Conservation (phyloP, 2,797 vertebrate species). For the Leucoraja ocellata region DNA sequence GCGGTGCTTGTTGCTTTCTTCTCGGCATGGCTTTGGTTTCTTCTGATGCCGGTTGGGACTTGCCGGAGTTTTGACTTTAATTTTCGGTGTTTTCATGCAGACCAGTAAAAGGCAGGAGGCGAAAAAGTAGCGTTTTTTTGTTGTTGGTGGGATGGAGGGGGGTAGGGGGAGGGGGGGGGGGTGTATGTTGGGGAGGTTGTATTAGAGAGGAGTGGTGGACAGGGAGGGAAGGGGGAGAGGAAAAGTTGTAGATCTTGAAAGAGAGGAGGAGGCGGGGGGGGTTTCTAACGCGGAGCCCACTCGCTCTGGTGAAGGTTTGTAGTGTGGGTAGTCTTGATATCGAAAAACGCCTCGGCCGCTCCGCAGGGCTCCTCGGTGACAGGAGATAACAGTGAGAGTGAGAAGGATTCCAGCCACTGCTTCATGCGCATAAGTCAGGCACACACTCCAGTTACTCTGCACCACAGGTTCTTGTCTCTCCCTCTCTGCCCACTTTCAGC, state of each 20-base stretch:
- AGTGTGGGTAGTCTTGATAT: neutral
- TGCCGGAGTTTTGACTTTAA: conserved; percentile 69
- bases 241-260: conserved; percentile 46
- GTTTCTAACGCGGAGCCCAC: neutral
- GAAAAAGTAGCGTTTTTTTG: conserved; percentile 35
- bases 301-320: neutral
- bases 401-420: conserved; percentile 14
- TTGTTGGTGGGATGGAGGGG: too few species aligned
- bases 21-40: conserved; percentile 75
- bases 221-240: conserved; percentile 40
- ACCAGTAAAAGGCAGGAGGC: conserved; percentile 49
- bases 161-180: conserved; percentile 12
- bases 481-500: conserved; percentile 13
- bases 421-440: neutral
- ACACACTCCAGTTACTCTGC: conserved; percentile 30
- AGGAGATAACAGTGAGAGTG: neutral
- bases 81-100: conserved; percentile 68
- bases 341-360: neutral
- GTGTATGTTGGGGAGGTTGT: conserved; percentile 44
- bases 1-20: conserved; percentile 95
- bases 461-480: neutral
- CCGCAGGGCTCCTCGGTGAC: neutral
- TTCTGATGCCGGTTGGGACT: conserved; percentile 66
- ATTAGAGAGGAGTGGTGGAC: conserved; percentile 44
- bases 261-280: conserved; percentile 8